Conservation (phyloP, 2,113 vertebrate species). For the Chaetodon trifascialis region DNA sequence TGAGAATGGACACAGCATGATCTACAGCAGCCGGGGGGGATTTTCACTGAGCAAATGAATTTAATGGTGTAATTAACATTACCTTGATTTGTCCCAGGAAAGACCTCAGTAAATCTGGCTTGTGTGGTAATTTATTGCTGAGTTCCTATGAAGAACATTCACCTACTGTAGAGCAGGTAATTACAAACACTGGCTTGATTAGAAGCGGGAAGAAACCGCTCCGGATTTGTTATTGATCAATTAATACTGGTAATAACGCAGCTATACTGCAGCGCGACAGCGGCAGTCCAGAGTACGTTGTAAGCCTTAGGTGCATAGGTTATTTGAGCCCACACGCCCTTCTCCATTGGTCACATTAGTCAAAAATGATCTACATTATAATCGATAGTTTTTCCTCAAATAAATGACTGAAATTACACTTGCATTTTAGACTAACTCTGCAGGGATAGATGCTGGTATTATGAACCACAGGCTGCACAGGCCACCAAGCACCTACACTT, state of each 20-base stretch:
- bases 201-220: conserved; percentile 34
- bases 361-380: not conserved
- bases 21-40: conserved; percentile 52
- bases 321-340: not conserved
- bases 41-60: conserved; percentile 65
- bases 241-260: conserved; percentile 47
- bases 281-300: not conserved
- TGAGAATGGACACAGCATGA: conserved; percentile 59
- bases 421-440: not conserved
- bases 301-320: not conserved
- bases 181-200: conserved; percentile 74
- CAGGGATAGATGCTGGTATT: too few relatives aligned
- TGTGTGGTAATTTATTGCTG: conserved; percentile 64
- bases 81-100: conserved; percentile 74
- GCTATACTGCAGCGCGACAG: not conserved
- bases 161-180: conserved; percentile 58
- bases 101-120: conserved; percentile 43
- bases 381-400: not conserved
- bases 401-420: not conserved
- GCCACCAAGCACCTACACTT: too few relatives aligned
- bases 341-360: not conserved
- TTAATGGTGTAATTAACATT: conserved; percentile 75
- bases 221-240: conserved; percentile 56
- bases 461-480: too few relatives aligned
- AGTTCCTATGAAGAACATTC: conserved; percentile 57